Evolutionary conservation across 2,113 vertebrate species (phyloP), one percentile per base, ranked within the genome.

Genomic region (Ahaetulla prasina): DNA sequence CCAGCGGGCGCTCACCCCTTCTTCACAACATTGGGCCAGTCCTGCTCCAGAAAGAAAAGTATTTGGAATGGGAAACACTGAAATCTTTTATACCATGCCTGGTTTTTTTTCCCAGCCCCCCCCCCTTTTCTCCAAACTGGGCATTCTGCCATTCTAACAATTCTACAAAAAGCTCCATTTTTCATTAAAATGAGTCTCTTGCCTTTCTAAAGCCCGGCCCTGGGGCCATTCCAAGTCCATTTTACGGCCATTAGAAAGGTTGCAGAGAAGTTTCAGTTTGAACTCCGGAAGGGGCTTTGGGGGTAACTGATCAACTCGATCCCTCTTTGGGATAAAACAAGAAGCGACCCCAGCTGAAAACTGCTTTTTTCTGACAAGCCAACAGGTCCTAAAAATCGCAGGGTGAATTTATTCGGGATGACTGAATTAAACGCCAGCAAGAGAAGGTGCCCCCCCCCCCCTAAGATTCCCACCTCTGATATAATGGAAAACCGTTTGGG

Each of bases 71-170:
- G 18, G 68, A 7, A 80, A 80, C 68, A 80, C 35, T 80, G 68
- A 9, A 8, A 80, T 39, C 68, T 80, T 80, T 80, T 20, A 80
- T 39, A 74, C 68, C n/a, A 20, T 20, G 68, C 68, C n/a, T 20
- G 68, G n/a, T 3, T 27, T 60, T 60, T 3, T 8, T n/a, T 2
- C 8, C 22, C 3, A 3, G 0, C 3, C 27, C 11, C 0, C 8
- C 4, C 4, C 3, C 30, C 60, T 68, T 16, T 68, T n/a, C 12
- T 80, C 68, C 35, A 39, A 20, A 16, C 68, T 39, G 35, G 68
- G 68, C 68, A 9, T 39, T 8, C 68, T 80, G 68, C 68, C 68
- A 39, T 35, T 39, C 16, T 39, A 74, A 2, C 55, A 9, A 25
- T 57, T 57, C 23, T 57, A 57, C 55, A 57, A 80, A 80, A 39